Evolutionary conservation across 2,888 invertebrate genomes (phyloP), one percentile per base, ranked within the genome.

Genomic region (Tromatobia lineatoria): DNA sequence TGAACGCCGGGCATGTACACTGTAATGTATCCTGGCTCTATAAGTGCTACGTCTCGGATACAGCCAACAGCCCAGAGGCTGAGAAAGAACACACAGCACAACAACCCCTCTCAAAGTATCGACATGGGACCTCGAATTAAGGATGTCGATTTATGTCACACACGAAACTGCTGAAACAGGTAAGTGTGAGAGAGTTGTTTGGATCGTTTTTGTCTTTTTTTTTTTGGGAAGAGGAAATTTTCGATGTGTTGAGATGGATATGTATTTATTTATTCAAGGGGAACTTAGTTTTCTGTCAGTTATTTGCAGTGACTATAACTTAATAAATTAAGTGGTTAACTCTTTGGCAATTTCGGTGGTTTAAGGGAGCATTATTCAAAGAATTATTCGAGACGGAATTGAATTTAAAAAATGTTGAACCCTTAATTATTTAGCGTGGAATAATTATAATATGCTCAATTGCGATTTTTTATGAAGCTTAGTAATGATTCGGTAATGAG

Each of bases 71-170:
- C 38, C 70, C 75, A 71, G 42, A 69, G 47, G 29, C 67, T 20
- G 10, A 34, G 61, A 50, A 38, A 38, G 38, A 38, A 38, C 38
- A 38, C 38, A 38, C 38, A 10, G 18, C 54, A 15, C 38, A 77
- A 66, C 66, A 70, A 42, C 34, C 67, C 75, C 11, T 13, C 6
- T 25, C 13, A 25, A 61, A 20, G 50, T 25, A 83, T 83, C 79
- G 71, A 76, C 79, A 42, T 59, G 66, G 20, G 52, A 70, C n/a
- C 29, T n/a, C 34, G 50, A 69, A 42, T 66, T 67, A 47, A 66
- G 73, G 67, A 54, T 57, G 75, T 45, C 75, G 83, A 80, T 83
- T 71, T 73, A 77, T 59, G 80, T 50, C 20, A 11, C 61, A 64
- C 50, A 47, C 59, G 20, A 64, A 38, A 23, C 34, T 73, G 20